These are phyloP conservation scores for Morpho achilles DNA, from an alignment of 2,888 invertebrate genomes.

Conservation along the genomic window DNA sequence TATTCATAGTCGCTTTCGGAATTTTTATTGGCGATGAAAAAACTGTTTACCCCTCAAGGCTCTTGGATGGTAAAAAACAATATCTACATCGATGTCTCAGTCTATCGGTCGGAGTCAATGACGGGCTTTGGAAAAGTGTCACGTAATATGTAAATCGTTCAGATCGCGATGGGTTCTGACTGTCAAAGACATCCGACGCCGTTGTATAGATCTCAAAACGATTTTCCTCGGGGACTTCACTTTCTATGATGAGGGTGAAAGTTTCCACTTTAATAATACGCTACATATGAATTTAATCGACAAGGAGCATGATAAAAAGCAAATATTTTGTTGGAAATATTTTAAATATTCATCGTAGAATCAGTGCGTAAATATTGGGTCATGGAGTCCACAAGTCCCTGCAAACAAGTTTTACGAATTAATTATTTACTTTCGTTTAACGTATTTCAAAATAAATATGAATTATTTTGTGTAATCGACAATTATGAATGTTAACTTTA, in stretches of 20 bases:
- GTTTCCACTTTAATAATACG: slow-evolving; percentile 6
- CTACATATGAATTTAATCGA: neutral
- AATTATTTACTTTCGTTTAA: slow-evolving; percentile 12
- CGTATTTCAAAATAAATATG: slow-evolving; percentile 10
- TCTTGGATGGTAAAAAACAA: slow-evolving; percentile 64
- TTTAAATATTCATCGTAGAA: slow-evolving; percentile 13
- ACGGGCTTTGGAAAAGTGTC: slow-evolving; percentile 70
- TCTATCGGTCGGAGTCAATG: slow-evolving; percentile 72
- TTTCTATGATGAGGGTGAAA: slow-evolving; percentile 34
- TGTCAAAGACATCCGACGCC: slow-evolving; percentile 66
- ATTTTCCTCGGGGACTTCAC: slow-evolving; percentile 64
- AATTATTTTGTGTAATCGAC: slow-evolving; percentile 9
- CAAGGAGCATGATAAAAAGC: neutral
- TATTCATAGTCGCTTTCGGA: slow-evolving; percentile 48
- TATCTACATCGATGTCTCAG: slow-evolving; percentile 70
- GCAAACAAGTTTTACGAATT: slow-evolving; percentile 14
- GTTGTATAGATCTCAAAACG: slow-evolving; percentile 55
- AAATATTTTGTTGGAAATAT: slow-evolving; percentile 11
- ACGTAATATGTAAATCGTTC: slow-evolving; percentile 78
- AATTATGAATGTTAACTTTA: neutral
- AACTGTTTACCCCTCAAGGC: slow-evolving; percentile 54
- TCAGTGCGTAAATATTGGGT: slow-evolving; percentile 15
- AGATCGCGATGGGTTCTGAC: slow-evolving; percentile 74
- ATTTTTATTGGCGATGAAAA: slow-evolving; percentile 51
- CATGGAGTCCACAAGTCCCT: slow-evolving; percentile 6